Percentiles rank a stretch among this genome's conserved stretches.
These are phyloP conservation scores for Ophiothrix spiculata DNA, from an alignment of 35 echinoderm and acorn worm genomes.

Conservation along the genomic window DNA sequence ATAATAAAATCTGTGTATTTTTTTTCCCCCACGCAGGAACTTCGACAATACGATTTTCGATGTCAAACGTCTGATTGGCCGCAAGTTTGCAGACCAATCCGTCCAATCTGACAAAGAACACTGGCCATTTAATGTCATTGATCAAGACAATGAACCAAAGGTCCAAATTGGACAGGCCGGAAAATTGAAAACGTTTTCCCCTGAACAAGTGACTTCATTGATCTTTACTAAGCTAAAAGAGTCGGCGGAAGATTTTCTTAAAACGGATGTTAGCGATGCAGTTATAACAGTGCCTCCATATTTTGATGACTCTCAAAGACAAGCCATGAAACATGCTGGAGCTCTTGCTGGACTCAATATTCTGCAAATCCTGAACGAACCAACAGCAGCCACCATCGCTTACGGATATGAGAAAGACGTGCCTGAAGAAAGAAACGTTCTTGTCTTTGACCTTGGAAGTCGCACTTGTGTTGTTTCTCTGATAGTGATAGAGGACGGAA, in stretches of 20 bases:
- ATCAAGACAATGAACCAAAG: constrained; percentile 50
- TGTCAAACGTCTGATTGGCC: constrained; percentile 77
- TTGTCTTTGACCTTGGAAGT: constrained; percentile 74
- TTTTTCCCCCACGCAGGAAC: constrained; percentile 41
- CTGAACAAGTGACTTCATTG: constrained; percentile 77
- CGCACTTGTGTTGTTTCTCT: constrained; percentile 73
- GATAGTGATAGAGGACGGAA: constrained; percentile 48
- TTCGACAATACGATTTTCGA: constrained; percentile 80
- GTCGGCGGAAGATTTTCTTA: constrained; percentile 57
- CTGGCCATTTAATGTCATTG: constrained; percentile 68
- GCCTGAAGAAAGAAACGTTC: constrained; percentile 42
- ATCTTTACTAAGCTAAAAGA: constrained; percentile 74
- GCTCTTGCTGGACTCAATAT: constrained; percentile 71
- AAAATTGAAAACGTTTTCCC: constrained; percentile 69
- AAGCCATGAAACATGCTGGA: constrained; percentile 70
- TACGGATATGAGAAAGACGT: constrained; percentile 72
- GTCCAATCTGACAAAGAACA: constrained; percentile 76
- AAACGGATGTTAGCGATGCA: constrained; percentile 48
- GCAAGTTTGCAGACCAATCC: constrained; percentile 45
- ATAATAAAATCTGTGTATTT: no score
- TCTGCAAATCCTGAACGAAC: constrained; percentile 64
- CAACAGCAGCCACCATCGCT: constrained; percentile 59
- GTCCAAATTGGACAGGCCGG: constrained; percentile 55
- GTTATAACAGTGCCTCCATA: constrained; percentile 68
- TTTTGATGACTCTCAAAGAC: constrained; percentile 56